Base-by-base conservation (phyloP, 2,113 vertebrate genomes). In the Malurus cyaneus region DNA sequence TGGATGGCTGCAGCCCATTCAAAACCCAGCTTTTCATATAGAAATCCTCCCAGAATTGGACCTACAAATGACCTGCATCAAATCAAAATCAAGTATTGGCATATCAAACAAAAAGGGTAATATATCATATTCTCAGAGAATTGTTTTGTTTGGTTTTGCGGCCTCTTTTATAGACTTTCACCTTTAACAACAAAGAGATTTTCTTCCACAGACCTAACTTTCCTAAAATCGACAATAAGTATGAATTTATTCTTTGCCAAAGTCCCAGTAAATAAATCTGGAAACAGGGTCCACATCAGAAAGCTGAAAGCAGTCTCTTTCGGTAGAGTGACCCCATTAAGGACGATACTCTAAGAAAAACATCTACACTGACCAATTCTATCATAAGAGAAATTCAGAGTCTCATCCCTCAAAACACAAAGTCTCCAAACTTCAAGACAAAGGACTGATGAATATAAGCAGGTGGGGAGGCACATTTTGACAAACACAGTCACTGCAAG, bases 1-100 rank as follows among this genome's bases (percentile, higher is more conserved):
- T 99, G 98, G 26, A 98, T 50, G 36, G 95, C 91, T 39, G 99
- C 98, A 4, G 99, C 98, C 98, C 98, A 99, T 82, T 99, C 97
- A 90, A 99, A 99, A 91, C 96, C 96, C 56, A 99, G 96, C 41
- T 97, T 97, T 56, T 99, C 98, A 80, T 98, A 98, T 47, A 99
- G 93, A 87, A 99, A 97, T 69, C 99, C 99, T 50, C 99, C 99
- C 21, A 99, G 70, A 3, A 95, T 96, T 4, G 99, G 99, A 41
- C 99, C 99, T 80, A 98, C 95, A 94, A 99, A 99, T 96, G 98
- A 98, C 88, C 99, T 99, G 80, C 41, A 93, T 88, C 54, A 91
- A 72, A 91, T 36, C 23, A 49, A 80, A 73, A 70, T 24, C 32
- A 87, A 36, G 10, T 46, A 86, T 4, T 44, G 15, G 11, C 41